Evolutionary conservation across 2,797 vertebrate genomes (phyloP), one percentile per base, ranked within the genome.

Genomic region (Cetoscarus ocellatus): DNA sequence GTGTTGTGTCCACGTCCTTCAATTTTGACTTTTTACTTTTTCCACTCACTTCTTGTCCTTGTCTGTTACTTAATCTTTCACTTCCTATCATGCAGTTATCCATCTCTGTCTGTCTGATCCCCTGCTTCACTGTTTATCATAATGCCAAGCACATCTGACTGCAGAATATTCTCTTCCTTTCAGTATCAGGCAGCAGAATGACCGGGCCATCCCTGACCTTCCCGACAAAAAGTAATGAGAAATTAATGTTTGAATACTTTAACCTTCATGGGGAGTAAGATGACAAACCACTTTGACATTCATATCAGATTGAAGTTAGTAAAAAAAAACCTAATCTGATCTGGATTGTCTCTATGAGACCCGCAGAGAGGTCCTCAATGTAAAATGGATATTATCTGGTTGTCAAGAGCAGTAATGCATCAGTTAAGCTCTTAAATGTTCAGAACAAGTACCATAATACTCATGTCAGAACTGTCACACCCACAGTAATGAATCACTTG

Each of bases 71-170:
- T 7, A 7, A 44, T 54, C 43, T 27, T 42, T 39, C 42, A 19
- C 45, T 42, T 57, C 51, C 10, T 35, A 35, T 9, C 17, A 3
- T 18, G 18, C 10, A 43, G 44, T 47, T 48, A n/a, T 61, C 49
- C 19, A 13, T 64, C 56, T 74, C 54, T 42, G 57, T 67, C 43
- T 40, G 51, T 58, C 51, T 62, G 73, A 72, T 73, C 72, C 74
- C 63, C 57, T 58, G 64, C 79, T 65, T 58, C 49, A 70, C 55
- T 35, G 54, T 79, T 81, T 71, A 93, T 94, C 89, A 69, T 75
- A 63, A 93, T 93, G 89, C 92, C 57, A 76, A 79, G 80, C 92
- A 93, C 91, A 93, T 91, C 86, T 88, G 85, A 91, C 90, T 93
- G 92, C 92, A 91, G 92, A 44, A 53, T 70, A 85, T 64, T 77